Evolutionary conservation across 2,888 invertebrate genomes (phyloP), one percentile per base, ranked within the genome.

Genomic region (Drosophila borborema): DNA sequence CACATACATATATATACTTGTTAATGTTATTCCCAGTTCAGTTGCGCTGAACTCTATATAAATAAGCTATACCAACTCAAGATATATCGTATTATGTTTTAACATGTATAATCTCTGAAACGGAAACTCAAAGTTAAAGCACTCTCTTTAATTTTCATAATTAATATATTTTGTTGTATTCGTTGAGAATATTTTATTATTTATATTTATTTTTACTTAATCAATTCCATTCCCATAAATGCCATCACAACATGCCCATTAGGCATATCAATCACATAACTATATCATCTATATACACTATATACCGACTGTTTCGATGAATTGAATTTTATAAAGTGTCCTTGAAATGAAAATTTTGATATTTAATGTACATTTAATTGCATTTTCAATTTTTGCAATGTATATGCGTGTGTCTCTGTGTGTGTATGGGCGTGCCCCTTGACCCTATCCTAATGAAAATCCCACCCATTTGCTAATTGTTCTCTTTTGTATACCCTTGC

Each of bases 271-370:
- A 62, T 38, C 28, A 58, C 20, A 58, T 64, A 34, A 34, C 46
- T 38, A n/a, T 56, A 48, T 41, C 45, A 65, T 72, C 16, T 59
- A 31, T 49, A 56, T 45, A 56, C 46, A 16, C 20, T 69, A 51
- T 48, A 31, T 41, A 55, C 20, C 23, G 74, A 59, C 74, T 74
- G 74, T 40, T 55, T 48, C 74, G 46, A 55, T 28, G 28, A 74
- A 58, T 55, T 68, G 70, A 79, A 79, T 70, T 62, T 48, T 72
- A 62, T 53, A 77, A 81, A 81, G 81, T 81, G 81, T 72, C 81
- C 81, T 81, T 81, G 70, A n/a, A 74, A 64, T 56, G 46, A 65
- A 5, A 23, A 10, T n/a, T n/a, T 72, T 74, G 43, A 59, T 64
- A 41, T 75, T 43, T 53, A 63, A 54, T 59, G 49, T 40, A 28